These are phyloP conservation scores for Latheticus oryzae DNA, from an alignment of 2,888 invertebrate genomes.

Conservation along the genomic window DNA sequence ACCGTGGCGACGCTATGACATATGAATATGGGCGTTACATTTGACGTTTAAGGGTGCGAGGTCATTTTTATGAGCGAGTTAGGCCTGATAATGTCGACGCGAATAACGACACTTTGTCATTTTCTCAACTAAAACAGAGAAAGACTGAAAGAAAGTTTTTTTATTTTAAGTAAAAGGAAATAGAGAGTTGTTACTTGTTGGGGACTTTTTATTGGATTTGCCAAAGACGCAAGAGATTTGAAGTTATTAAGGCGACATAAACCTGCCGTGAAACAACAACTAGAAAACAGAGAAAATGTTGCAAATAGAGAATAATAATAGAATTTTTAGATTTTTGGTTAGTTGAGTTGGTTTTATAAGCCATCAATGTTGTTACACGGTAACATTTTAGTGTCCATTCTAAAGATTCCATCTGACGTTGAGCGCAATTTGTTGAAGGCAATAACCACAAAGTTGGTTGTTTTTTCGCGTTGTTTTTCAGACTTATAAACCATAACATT, in stretches of 20 bases:
- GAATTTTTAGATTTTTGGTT: too few species aligned
- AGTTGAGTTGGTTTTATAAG: conserved; percentile 2
- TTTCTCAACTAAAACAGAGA: conserved; percentile 40
- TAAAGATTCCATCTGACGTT: conserved; percentile 1
- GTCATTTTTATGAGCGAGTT: conserved; percentile 55
- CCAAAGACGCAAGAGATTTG: conserved; percentile 4
- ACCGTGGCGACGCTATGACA: conserved; percentile 53
- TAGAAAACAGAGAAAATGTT: too few species aligned
- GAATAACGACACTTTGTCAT: conserved; percentile 53
- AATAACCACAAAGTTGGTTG: conserved; percentile 9
- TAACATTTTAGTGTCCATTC: not conserved
- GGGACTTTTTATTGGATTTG: conserved; percentile 33
- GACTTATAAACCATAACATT: conserved; percentile 37
- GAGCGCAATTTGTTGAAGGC: conserved; percentile 10
- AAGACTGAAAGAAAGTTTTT: conserved; percentile 39
- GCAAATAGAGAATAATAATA: too few species aligned
- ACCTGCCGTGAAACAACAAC: too few species aligned
- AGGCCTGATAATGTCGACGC: conserved; percentile 52
- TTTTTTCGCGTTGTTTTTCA: conserved; percentile 34
- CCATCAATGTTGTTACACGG: conserved; percentile 1
- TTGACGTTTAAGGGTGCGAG: conserved; percentile 54
- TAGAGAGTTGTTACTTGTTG: conserved; percentile 13
- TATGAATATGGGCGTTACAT: conserved; percentile 57
- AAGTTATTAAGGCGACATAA: conserved; percentile 8
- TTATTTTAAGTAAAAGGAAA: conserved; percentile 26